These are phyloP conservation scores for Drosophila lacteicornis DNA, from an alignment of 1,140 invertebrate species.

Conservation along the genomic window DNA sequence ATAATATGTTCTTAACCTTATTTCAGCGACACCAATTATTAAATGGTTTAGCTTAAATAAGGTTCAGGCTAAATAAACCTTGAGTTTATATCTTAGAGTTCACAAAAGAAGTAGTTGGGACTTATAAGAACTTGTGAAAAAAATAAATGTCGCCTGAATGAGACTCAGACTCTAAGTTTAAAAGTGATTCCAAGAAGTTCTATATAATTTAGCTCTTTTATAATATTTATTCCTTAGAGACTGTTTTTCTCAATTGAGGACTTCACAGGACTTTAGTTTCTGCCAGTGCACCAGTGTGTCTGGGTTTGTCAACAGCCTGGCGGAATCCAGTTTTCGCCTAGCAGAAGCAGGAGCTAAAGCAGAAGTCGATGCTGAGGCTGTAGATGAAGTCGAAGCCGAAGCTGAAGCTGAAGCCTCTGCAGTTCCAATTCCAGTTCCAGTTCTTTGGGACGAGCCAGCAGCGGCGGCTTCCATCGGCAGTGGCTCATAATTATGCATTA, in stretches of 20 bases:
- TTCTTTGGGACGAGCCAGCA: constrained; percentile 43
- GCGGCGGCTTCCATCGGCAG: not conserved
- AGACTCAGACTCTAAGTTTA: not conserved
- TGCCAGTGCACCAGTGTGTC: constrained; percentile 37
- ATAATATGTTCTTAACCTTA: no score
- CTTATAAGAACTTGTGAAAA: not conserved
- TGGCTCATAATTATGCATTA: constrained; percentile 79
- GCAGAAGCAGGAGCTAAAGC: constrained; percentile 9
- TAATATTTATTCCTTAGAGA: no score
- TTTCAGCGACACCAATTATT: not conserved
- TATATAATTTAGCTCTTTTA: no score
- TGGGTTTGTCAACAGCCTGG: constrained; percentile 69
- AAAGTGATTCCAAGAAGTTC: no score
- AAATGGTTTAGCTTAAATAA: no score
- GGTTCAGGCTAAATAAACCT: not conserved
- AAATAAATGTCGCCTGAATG: not conserved
- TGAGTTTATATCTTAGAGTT: not conserved
- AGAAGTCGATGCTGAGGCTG: constrained; percentile 14
- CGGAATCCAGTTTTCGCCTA: constrained; percentile 73
- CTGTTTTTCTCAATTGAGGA: no score
- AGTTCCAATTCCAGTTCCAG: constrained; percentile 55
- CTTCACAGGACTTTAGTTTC: not conserved
- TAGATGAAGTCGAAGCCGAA: not conserved
- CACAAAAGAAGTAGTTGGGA: not conserved
- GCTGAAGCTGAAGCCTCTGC: constrained; percentile 35